Percentiles rank a stretch among this genome's conserved stretches.
phyloP scores from a whole-genome alignment of 2,797 vertebrate genomes.

The Microtus obscurus region DNA sequence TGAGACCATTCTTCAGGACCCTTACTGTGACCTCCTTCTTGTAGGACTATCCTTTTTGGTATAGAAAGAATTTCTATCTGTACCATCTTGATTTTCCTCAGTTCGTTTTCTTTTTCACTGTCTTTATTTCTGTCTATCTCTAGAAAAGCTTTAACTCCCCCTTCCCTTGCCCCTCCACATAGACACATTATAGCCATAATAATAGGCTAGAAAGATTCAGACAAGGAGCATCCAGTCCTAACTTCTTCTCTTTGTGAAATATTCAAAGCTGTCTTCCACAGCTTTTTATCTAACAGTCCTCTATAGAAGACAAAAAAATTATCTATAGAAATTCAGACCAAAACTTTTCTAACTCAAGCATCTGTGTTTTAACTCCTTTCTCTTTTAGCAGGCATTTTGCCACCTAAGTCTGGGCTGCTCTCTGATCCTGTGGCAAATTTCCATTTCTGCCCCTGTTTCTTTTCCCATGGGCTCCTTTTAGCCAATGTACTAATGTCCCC shows the following conservation, averaged over 20 bases:
- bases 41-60: too few species aligned
- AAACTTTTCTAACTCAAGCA: not conserved
- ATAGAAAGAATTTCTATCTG: not conserved
- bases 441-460: not conserved
- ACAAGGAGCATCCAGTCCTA: too few species aligned
- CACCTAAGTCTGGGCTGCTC: not conserved
- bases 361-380: not conserved
- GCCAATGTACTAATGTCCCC: too few species aligned
- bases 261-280: not conserved
- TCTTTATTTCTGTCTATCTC: not conserved
- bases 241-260: not conserved
- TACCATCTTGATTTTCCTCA: not conserved
- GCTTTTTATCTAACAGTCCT: not conserved
- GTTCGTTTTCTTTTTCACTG: not conserved
- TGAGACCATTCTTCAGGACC: too few species aligned
- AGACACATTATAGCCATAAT: not conserved
- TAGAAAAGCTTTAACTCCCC: not conserved
- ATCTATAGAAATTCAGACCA: not conserved
- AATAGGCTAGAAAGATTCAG: not conserved
- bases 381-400: not conserved
- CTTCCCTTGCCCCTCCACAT: too few species aligned
- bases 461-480: not conserved
- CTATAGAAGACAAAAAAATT: not conserved
- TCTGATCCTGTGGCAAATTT: not conserved
- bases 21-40: not conserved